Base-by-base conservation (phyloP, 2,888 invertebrate genomes). In the Alitta virens region DNA sequence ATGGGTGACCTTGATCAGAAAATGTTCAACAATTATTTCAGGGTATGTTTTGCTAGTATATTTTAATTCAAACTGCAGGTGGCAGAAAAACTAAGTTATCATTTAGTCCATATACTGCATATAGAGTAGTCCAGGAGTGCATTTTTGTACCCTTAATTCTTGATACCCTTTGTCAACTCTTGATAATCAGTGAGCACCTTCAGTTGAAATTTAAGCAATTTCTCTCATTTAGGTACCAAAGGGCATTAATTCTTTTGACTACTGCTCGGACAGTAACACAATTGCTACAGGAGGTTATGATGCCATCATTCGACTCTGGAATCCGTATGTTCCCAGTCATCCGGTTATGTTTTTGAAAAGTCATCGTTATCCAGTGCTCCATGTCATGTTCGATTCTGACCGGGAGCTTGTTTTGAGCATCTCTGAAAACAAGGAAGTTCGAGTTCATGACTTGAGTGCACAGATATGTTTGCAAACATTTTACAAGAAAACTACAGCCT, bases 221-320 rank as follows among this genome's bases (percentile, higher is more conserved):
- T n/a, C 7, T 18, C 24, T n/a, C n/a, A n/a, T 21, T 1, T 23
- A 57, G 57, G 85, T 88, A 0, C 73, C 85, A 85, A 70, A 87
- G 60, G 82, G 83, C 0, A 73, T 83, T 25, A 71, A 76, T 9
- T 77, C 81, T 46, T 83, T 83, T 66, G 80, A 79, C 58, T 79
- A 78, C 66, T 73, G 77, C 54, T 68, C 72, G 27, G 60, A 67
- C 27, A 64, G 74, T 50, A 77, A 78, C 65, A 70, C 78, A 12
- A 71, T 81, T 40, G 77, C 76, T 2, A 78, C 81, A 0, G 69
- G 68, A 5, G 89, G 92, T 2, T 88, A 90, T 7, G 92, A 92
- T 81, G 88, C 89, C 71, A 77, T 86, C 57, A 85, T 91, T 26
- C 86, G 91, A 42, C 84, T 91, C 57, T 93, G 92, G 92, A 91